Evolutionary conservation across 2,888 invertebrate species (phyloP).

Genomic region (Herminia tarsipennalis): DNA sequence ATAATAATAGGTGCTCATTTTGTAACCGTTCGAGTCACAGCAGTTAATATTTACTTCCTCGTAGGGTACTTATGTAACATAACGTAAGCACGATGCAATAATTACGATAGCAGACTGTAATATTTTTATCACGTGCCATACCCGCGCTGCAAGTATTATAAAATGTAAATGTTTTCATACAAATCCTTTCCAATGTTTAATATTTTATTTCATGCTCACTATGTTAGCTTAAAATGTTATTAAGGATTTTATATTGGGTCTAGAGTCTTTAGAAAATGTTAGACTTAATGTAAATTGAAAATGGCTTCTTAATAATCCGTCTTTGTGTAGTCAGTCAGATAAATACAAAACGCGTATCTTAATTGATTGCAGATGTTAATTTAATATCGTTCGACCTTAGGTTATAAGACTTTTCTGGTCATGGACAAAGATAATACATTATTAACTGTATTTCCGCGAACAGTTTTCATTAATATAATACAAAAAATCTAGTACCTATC

Average conservation of each 20-base stretch:
- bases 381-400: conserved; percentile 50
- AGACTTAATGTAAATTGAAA: no score
- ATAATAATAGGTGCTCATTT: neutral
- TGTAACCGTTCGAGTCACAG: neutral
- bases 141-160: conserved; percentile 1
- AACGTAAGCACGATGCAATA: conserved; percentile 23
- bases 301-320: neutral
- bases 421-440: conserved; percentile 50
- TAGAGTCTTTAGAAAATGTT: no score
- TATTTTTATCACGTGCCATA: conserved; percentile 13
- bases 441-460: conserved; percentile 51
- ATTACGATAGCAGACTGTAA: conserved; percentile 23
- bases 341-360: conserved; percentile 32
- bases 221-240: no score
- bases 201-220: neutral
- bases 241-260: no score
- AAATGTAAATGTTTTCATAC: conserved; percentile 8
- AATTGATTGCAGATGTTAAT: conserved; percentile 36
- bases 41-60: conserved; percentile 4
- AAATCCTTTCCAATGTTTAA: neutral
- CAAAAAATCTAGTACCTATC: no score
- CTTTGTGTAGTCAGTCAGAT: conserved; percentile 20
- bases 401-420: conserved; percentile 54
- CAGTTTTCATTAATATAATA: conserved; percentile 7
- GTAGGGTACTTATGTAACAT: conserved; percentile 9